Conservation (phyloP, 2,888 invertebrate species). For the Gandaritis pyraliata region DNA sequence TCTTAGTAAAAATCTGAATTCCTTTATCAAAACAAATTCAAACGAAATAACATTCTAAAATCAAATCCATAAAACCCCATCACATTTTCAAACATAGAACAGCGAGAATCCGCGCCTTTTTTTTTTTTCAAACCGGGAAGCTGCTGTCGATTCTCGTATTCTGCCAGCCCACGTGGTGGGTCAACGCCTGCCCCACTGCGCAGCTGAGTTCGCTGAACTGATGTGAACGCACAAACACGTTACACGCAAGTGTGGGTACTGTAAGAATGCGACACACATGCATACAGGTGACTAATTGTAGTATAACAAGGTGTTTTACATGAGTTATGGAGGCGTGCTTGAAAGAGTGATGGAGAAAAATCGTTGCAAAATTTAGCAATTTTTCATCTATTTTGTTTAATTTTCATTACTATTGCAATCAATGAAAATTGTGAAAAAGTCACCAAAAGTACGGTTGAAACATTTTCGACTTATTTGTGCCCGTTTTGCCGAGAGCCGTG, state of each 20-base stretch:
- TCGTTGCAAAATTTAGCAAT: not conserved
- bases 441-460: too few relatives aligned
- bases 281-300: slow-evolving; percentile 38
- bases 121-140: slow-evolving; percentile 41
- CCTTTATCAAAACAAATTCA: too few relatives aligned
- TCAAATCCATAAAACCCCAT: not conserved
- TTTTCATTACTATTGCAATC: too few relatives aligned
- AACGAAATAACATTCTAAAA: not conserved
- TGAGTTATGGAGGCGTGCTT: slow-evolving; percentile 17
- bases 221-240: slow-evolving; percentile 39
- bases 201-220: slow-evolving; percentile 69
- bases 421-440: too few relatives aligned
- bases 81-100: slow-evolving; percentile 13
- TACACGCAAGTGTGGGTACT: slow-evolving; percentile 35
- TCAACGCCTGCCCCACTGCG: slow-evolving; percentile 81
- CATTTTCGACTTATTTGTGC: too few relatives aligned
- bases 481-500: too few relatives aligned
- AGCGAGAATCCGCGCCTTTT: slow-evolving; percentile 26
- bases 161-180: slow-evolving; percentile 76
- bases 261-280: slow-evolving; percentile 34
- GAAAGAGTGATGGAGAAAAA: slow-evolving; percentile 16
- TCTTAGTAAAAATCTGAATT: too few relatives aligned
- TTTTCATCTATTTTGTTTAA: not conserved
- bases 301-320: slow-evolving; percentile 42
- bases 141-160: slow-evolving; percentile 28